Conservation (phyloP, 2,888 invertebrate species). For the Argyresthia albistria region DNA sequence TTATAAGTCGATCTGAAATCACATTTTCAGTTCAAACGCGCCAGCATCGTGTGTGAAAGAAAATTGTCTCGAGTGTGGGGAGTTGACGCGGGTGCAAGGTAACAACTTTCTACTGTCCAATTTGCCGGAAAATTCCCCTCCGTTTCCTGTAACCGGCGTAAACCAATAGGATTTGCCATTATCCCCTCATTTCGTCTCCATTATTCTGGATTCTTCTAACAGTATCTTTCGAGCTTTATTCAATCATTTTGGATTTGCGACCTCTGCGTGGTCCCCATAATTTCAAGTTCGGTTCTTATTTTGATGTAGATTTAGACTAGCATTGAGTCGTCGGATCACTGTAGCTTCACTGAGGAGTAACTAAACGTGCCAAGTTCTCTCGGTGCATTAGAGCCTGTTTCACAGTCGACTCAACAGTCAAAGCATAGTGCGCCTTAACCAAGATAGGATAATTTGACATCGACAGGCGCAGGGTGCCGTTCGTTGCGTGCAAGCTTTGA, state of each 20-base stretch:
- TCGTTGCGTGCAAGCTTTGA: neutral
- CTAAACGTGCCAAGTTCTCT: too few relatives aligned
- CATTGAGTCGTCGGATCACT: too few relatives aligned
- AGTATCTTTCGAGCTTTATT: conserved; percentile 20
- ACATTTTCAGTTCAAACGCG: conserved; percentile 19
- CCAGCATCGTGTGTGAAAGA: neutral
- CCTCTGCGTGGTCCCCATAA: too few relatives aligned
- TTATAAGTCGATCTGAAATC: conserved; percentile 16
- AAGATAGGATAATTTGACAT: neutral
- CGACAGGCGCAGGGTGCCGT: neutral
- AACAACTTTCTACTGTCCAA: conserved; percentile 35
- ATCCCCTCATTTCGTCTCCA: conserved; percentile 25
- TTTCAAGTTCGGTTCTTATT: too few relatives aligned
- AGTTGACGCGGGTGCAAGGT: conserved; percentile 14
- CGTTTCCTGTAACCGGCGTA: conserved; percentile 24
- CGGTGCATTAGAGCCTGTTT: too few relatives aligned
- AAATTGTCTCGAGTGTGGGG: conserved; percentile 23
- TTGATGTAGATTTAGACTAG: too few relatives aligned
- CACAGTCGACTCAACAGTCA: neutral
- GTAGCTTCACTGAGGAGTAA: too few relatives aligned
- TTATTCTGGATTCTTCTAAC: conserved; percentile 26
- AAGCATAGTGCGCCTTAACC: neutral
- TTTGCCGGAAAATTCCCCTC: conserved; percentile 33
- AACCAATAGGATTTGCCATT: conserved; percentile 31
- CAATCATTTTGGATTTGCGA: conserved; percentile 13